These are phyloP conservation scores for Cryptomyrus ogoouensis DNA, from an alignment of 2,113 vertebrate species.

Conservation along the genomic window DNA sequence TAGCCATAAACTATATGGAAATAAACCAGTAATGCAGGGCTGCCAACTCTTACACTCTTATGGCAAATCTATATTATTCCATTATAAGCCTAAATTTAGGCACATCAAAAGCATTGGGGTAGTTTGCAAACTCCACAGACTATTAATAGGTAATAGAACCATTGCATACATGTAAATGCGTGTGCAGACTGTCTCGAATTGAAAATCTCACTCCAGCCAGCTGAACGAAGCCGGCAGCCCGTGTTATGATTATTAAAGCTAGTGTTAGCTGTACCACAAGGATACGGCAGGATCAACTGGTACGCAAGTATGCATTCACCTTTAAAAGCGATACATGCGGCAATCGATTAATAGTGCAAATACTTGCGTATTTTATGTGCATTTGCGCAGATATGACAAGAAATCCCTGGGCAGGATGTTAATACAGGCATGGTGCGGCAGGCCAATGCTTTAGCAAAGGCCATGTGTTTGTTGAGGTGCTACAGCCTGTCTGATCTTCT, in stretches of 20 bases:
- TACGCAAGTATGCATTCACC: too few species aligned
- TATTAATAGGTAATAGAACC: not conserved
- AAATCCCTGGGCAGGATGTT: not conserved
- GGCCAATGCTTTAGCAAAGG: not conserved
- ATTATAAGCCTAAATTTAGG: not conserved
- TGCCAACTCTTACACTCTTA: not conserved
- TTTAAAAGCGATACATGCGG: too few species aligned
- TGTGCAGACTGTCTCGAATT: not conserved
- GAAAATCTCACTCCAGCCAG: not conserved
- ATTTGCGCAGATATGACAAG: too few species aligned
- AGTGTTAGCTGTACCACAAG: not conserved
- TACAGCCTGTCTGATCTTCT: not conserved
- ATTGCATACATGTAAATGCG: not conserved
- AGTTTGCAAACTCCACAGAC: not conserved
- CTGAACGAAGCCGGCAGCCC: not conserved
- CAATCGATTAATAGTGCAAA: too few species aligned
- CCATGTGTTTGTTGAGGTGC: not conserved
- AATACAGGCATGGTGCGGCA: not conserved
- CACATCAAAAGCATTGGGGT: not conserved
- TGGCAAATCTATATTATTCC: not conserved
- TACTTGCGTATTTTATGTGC: too few species aligned
- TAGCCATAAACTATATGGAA: not conserved
- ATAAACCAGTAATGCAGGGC: not conserved
- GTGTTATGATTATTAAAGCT: not conserved
- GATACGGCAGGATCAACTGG: too few species aligned